Base-by-base conservation (phyloP, 2,888 invertebrate species). In the Lordiphosa fenestrarum region DNA sequence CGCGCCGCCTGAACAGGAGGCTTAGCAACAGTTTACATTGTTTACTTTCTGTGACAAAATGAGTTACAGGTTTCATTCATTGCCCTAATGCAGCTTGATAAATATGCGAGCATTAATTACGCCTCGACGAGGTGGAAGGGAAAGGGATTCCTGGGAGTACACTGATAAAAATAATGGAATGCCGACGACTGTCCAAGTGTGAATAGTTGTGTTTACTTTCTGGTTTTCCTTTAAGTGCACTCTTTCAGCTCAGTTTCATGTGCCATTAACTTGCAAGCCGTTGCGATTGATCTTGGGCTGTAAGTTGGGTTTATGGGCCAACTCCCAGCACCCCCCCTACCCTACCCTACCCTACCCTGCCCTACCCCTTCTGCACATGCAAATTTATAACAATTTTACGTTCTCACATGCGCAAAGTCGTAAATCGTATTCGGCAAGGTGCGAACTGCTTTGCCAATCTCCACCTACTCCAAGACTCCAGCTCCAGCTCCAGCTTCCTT, bases 61-160 rank as follows among this genome's bases (percentile, higher is more conserved):
- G 77, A 77, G 81, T 77, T 77, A 77, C 77, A 72, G 78, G 77
- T 81, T 77, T 72, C 74, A 74, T 76, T 70, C 81, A 77, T 71
- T 70, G 74, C 49, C 66, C 63, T 62, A 84, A 83, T 85, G 83
- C 83, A 76, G 69, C 78, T 78, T 81, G 85, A 85, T 75, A 85
- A 84, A 85, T 85, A 68, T 71, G 65, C 61, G 69, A 58, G 70
- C 81, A 85, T 85, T 85, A 84, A 85, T 85, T 85, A 81, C 80
- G 84, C 84, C 73, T 84, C 64, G 70, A 73, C 69, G 66, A 68
- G 33, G 33, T 21, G 15, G 15, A 15, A 33, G 39, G 30, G 35
- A 37, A 12, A 25, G 42, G 30, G 30, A 7, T 7, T 25, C 25
- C 25, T 25, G 1, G 9, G 12, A 13, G 13, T 4, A 25, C 25